Evolutionary conservation across 2,113 vertebrate species (phyloP).

Genomic region (Atlantisia rogersi): DNA sequence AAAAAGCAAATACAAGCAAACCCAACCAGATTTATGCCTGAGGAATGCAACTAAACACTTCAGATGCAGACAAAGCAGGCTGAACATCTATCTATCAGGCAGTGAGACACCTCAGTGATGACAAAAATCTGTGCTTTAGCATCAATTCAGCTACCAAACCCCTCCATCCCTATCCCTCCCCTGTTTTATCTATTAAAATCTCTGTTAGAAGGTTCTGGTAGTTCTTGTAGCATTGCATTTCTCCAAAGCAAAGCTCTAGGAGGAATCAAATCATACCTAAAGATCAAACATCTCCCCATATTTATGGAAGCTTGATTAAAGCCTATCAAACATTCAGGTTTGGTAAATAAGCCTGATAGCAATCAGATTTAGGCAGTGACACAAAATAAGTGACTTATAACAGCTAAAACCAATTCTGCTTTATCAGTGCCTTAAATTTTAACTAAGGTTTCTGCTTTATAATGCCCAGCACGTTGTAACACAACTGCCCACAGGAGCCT

Average conservation of each 20-base stretch:
- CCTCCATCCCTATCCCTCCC: background rate
- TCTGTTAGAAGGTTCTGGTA: background rate
- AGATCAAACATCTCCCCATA: background rate
- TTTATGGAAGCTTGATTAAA: background rate
- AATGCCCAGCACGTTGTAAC: background rate
- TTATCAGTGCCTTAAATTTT: fast-evolving
- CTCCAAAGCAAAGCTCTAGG: background rate
- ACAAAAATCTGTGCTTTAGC: background rate
- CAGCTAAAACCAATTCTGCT: fast-evolving
- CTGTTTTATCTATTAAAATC: background rate
- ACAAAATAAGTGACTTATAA: background rate
- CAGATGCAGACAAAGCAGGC: background rate
- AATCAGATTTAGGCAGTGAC: background rate
- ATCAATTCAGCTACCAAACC: background rate
- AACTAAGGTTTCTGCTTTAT: fast-evolving
- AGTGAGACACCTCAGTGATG: background rate
- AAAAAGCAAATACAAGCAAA: background rate
- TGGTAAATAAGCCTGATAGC: background rate
- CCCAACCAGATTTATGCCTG: background rate
- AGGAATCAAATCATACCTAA: background rate
- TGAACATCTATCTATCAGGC: background rate
- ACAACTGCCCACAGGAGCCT: background rate
- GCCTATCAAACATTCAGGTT: fast-evolving
- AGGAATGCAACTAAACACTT: background rate
- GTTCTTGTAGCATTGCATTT: background rate